Base-by-base conservation (phyloP, 2,113 vertebrate genomes). In the Hemiprocne comata region DNA sequence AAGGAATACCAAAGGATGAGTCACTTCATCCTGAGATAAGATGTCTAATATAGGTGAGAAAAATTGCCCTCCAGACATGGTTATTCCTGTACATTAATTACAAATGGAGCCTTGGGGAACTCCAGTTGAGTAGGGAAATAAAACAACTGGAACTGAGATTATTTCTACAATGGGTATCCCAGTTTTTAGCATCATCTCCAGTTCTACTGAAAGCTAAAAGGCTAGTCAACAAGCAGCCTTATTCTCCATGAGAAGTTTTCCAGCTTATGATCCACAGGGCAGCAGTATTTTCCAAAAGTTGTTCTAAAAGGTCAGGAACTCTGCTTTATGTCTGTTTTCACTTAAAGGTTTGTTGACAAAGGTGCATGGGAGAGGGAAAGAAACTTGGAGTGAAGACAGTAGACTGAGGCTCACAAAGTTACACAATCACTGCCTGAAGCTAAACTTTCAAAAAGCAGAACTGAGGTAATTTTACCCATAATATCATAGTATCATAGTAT, bases 41-140 rank as follows among this genome's bases (percentile, higher is more conserved):
- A 61, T 54, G 38, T 51, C 42, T 71, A 73, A 93, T 46, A 73
- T 31, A 70, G 18, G 53, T 34, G 17, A 95, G 53, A 87, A 81
- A 88, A 74, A 77, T 23, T 81, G 51, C 70, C 90, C 65, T 84
- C 65, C 53, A 81, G 94, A 67, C 53, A 89, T 15, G n/a, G 28
- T 77, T 93, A 92, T 78, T 94, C 23, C 42, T 86, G 55, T 81
- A 40, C 17, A 33, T 62, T 82, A 80, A 83, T 94, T 90, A 64
- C 62, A 94, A 77, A 66, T 20, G 17, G 46, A 81, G 48, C 76
- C 34, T 74, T 1, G 23, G 1, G 76, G 60, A 94, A 55, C 28
- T 77, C n/a, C 62, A 46, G 54, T 34, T 79, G 88, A 95, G 20
- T 51, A 87, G 61, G 38, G 29, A 96, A 95, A 67, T 34, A 12